These are phyloP conservation scores for Sinella curviseta DNA, from an alignment of 1,140 invertebrate genomes.

Conservation along the genomic window DNA sequence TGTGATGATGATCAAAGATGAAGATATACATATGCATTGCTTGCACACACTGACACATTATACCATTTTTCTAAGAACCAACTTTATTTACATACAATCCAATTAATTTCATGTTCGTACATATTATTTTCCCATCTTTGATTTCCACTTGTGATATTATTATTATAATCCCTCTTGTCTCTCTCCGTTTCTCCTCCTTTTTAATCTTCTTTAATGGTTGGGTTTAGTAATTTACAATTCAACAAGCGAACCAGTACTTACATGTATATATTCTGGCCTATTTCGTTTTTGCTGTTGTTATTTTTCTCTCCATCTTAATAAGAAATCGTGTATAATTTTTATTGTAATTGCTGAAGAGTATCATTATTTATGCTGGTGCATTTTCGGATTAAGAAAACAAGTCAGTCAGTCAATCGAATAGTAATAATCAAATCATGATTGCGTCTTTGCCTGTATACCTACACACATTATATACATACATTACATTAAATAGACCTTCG, in stretches of 20 bases:
- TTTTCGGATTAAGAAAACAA: not conserved
- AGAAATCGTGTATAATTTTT: too few relatives aligned
- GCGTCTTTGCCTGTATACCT: too few relatives aligned
- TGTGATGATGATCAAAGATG: constrained; percentile 6
- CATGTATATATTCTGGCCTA: too few relatives aligned
- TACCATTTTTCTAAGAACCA: not conserved
- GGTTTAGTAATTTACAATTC: not conserved
- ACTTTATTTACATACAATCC: constrained; percentile 23
- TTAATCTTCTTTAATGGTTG: not conserved
- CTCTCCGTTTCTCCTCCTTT: not conserved
- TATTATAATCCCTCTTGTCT: not conserved
- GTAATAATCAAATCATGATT: not conserved
- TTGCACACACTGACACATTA: constrained; percentile 6
- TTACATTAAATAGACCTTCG: too few relatives aligned
- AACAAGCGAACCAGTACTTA: not conserved
- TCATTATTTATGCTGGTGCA: not conserved
- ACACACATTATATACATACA: too few relatives aligned
- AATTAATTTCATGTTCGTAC: constrained; percentile 25
- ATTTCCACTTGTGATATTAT: not conserved
- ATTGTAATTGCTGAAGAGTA: not conserved
- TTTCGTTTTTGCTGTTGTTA: too few relatives aligned
- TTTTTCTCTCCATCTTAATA: too few relatives aligned
- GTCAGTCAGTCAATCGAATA: not conserved
- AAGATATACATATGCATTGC: constrained; percentile 6
- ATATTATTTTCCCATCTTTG: constrained; percentile 19